Evolutionary conservation across 2,888 invertebrate genomes (phyloP), one percentile per base, ranked within the genome.

Genomic region (Lasius platythorax): DNA sequence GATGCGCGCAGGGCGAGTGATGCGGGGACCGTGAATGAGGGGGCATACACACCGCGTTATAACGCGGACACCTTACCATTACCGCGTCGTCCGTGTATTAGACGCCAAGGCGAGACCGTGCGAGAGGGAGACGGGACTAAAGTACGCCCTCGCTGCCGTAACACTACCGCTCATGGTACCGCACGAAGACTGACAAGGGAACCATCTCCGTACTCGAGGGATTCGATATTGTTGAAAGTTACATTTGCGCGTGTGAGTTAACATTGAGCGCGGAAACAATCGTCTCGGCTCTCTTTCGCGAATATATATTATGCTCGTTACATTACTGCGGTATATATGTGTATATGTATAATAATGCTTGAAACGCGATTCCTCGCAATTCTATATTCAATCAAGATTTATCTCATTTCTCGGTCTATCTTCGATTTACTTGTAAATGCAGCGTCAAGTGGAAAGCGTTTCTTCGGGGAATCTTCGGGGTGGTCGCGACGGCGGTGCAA

Each of bases 31-130:
- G 86, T 81, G 78, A 75, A 33, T n/a, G 78, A 53, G 53, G 37
- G 50, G 53, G 78, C 40, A 78, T 70, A 40, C 72, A 85, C 68
- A 40, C 53, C 87, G 86, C 87, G 87, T 88, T 87, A 89, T 73
- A 87, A 89, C 87, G 64, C 91, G 85, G 92, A 93, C 93, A 93
- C 91, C 93, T 93, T 91, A 87, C 88, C 92, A 93, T 93, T 93
- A 93, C 87, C 89, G 90, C 90, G 88, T 93, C 93, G 86, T 86
- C 82, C 88, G 89, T 89, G 82, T 68, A 89, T 87, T 87, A 86
- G 87, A 84, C 82, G 56, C 43, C 73, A 70, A 66, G 56, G 43
- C 64, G 74, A 70, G 70, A 83, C 72, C 81, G 84, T 72, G 78
- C 67, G 50, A 85, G 46, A 58, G 81, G 75, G 37, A 46, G 68